A percentile compares a stretch with the other conserved stretches of the same genome.
phyloP scores from a whole-genome alignment of 53 echinoderm and acorn worm species.

The Actinopyga echinites region DNA sequence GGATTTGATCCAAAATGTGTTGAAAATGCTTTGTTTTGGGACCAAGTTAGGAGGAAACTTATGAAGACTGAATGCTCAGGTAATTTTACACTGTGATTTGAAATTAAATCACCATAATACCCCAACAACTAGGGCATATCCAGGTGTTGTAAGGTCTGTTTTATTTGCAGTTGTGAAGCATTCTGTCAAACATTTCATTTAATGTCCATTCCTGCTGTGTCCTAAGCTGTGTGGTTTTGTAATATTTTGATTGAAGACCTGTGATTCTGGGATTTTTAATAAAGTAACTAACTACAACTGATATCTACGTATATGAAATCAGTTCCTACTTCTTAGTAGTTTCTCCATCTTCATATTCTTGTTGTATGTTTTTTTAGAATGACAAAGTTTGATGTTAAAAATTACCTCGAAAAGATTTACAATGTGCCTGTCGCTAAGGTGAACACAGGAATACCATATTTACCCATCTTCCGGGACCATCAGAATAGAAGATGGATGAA shows the following conservation, averaged over 20 bases:
- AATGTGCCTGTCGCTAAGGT: conserved; percentile 79
- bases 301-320: not conserved
- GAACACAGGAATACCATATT: conserved; percentile 65
- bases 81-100: too few relatives aligned
- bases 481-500: conserved; percentile 72
- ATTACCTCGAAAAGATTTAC: conserved; percentile 86
- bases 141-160: too few relatives aligned
- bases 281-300: not conserved
- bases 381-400: conserved; percentile 95
- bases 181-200: too few relatives aligned
- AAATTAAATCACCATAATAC: too few relatives aligned
- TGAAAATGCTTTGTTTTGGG: too few relatives aligned
- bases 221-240: too few relatives aligned
- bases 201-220: too few relatives aligned
- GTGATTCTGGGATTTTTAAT: not conserved
- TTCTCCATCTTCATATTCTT: not conserved
- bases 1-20: too few relatives aligned
- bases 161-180: too few relatives aligned
- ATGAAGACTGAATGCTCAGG: too few relatives aligned
- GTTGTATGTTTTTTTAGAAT: conserved; percentile 56
- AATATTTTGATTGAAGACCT: not conserved
- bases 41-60: too few relatives aligned
- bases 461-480: conserved; percentile 71
- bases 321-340: not conserved
- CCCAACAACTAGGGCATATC: too few relatives aligned